Evolutionary conservation across 1,140 invertebrate species (phyloP).

Genomic region (Camponotus floridanus): DNA sequence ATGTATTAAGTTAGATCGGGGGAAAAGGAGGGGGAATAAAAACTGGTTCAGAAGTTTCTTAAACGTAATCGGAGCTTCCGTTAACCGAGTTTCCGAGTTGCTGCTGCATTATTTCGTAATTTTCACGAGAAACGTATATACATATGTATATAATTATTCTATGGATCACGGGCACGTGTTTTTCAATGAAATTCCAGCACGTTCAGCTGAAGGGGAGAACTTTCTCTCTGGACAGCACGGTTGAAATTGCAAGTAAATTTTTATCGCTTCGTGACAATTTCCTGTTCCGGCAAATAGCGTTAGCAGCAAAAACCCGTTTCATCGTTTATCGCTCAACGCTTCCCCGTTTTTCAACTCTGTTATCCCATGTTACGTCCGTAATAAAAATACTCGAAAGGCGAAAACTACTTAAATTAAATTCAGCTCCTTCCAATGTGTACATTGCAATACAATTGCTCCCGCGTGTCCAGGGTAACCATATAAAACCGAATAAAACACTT

Average conservation of each 20-base stretch:
- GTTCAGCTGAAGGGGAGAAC: not conserved
- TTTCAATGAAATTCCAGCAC: slow-evolving; percentile 19
- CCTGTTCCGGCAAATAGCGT: slow-evolving; percentile 22
- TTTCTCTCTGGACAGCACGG: not conserved
- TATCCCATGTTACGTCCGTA: slow-evolving; percentile 4
- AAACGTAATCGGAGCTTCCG: slow-evolving; percentile 20
- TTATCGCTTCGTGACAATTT: slow-evolving; percentile 21
- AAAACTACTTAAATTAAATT: slow-evolving; percentile 55
- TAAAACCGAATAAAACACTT: slow-evolving; percentile 41
- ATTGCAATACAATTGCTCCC: slow-evolving; percentile 30
- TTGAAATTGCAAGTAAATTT: slow-evolving; percentile 52
- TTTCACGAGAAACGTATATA: slow-evolving; percentile 18
- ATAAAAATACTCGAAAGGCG: slow-evolving; percentile 52
- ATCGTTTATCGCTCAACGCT: not conserved
- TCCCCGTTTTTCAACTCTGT: not conserved
- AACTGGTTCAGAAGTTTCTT: slow-evolving; percentile 37
- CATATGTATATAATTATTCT: slow-evolving; percentile 23
- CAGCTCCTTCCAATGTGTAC: slow-evolving; percentile 33
- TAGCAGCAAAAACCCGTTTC: slow-evolving; percentile 17
- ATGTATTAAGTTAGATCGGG: not conserved
- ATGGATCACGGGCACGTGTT: not conserved
- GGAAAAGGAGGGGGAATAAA: not conserved
- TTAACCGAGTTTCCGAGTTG: slow-evolving; percentile 35
- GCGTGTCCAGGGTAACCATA: slow-evolving; percentile 19
- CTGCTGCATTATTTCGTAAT: slow-evolving; percentile 36